phyloP scores from a whole-genome alignment of 2,888 invertebrate species.

The Ochlodes sylvanus region DNA sequence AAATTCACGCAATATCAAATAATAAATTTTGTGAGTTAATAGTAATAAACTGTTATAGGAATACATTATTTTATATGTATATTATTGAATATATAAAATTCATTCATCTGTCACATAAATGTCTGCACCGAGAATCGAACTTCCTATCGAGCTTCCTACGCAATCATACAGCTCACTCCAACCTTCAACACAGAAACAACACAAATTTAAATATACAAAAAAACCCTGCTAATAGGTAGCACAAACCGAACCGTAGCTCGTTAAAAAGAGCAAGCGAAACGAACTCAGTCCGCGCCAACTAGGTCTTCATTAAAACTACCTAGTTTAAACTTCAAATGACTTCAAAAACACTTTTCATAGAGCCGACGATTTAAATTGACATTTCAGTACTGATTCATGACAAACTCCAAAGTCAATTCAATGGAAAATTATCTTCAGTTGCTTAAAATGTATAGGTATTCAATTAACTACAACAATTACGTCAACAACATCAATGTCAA shows the following conservation, averaged over 20 bases:
- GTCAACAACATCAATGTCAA: not conserved
- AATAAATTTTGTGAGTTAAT: too few relatives aligned
- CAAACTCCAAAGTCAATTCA: not conserved
- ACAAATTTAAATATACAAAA: too few relatives aligned
- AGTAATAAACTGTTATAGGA: too few relatives aligned
- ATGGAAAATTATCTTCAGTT: not conserved
- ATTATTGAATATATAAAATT: too few relatives aligned
- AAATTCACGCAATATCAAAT: not conserved
- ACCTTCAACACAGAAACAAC: too few relatives aligned
- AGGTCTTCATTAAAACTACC: constrained; percentile 18
- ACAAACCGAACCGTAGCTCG: not conserved
- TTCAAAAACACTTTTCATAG: not conserved
- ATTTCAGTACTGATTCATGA: not conserved
- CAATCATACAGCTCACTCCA: too few relatives aligned
- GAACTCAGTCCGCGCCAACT: not conserved
- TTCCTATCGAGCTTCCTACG: too few relatives aligned
- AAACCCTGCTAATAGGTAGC: too few relatives aligned
- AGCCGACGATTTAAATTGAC: not conserved
- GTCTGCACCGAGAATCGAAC: too few relatives aligned
- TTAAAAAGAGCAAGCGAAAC: constrained; percentile 13
- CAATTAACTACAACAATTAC: too few relatives aligned
- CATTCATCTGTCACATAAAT: too few relatives aligned
- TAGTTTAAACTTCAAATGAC: constrained; percentile 10
- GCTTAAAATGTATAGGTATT: not conserved
- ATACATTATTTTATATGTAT: too few relatives aligned